phyloP scores from a whole-genome alignment of 1,140 invertebrate species.

The Eriosoma lanigerum region DNA sequence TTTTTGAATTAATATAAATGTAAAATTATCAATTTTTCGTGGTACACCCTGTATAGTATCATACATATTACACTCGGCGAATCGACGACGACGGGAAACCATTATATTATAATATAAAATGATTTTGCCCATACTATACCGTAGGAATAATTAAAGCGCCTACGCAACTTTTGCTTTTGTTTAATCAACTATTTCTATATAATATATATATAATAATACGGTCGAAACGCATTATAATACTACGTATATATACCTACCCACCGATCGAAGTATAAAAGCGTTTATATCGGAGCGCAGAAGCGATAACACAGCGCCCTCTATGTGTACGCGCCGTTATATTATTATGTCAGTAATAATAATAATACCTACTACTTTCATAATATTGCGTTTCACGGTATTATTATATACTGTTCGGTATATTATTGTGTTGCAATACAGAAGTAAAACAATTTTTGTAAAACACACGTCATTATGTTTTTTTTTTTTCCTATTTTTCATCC shows the following conservation, averaged over 20 bases:
- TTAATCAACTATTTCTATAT: too few species aligned
- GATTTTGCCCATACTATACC: too few species aligned
- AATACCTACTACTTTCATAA: neutral
- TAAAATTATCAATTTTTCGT: too few species aligned
- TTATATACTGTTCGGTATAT: neutral
- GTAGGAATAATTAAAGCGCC: too few species aligned
- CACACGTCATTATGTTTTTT: neutral
- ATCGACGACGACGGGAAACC: neutral
- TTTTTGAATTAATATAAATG: too few species aligned
- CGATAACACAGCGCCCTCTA: constrained; percentile 3
- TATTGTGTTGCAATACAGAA: neutral
- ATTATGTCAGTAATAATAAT: neutral
- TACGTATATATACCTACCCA: neutral
- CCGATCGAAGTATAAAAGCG: neutral
- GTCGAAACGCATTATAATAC: neutral
- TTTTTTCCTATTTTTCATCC: too few species aligned
- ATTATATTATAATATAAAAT: too few species aligned
- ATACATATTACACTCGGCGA: too few species aligned
- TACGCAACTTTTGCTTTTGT: too few species aligned
- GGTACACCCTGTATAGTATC: too few species aligned
- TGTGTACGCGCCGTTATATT: neutral
- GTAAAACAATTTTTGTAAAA: neutral
- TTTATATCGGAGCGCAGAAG: constrained; percentile 3
- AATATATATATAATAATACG: neutral
- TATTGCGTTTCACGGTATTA: neutral